These are phyloP conservation scores for Caenorhabditis becei DNA, from an alignment of 2,888 invertebrate species.

Conservation along the genomic window DNA sequence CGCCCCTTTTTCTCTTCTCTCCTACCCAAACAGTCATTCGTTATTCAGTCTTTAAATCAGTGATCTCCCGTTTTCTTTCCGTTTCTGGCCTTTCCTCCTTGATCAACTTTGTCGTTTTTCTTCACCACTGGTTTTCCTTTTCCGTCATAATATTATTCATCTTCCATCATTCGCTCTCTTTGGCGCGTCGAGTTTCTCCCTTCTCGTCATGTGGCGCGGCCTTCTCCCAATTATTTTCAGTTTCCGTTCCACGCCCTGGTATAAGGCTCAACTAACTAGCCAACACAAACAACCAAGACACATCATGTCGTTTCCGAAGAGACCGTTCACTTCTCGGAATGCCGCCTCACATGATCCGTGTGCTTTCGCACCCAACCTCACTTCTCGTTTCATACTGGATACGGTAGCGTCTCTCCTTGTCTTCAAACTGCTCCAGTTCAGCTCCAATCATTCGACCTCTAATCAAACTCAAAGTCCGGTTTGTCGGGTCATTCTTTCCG, in stretches of 20 bases:
- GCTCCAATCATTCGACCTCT: too few relatives aligned
- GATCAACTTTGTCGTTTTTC: slow-evolving; percentile 6
- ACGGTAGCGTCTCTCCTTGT: too few relatives aligned
- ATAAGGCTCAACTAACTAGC: slow-evolving; percentile 18
- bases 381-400: too few relatives aligned
- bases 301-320: slow-evolving; percentile 5
- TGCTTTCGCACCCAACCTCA: neutral
- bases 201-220: slow-evolving; percentile 19
- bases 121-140: slow-evolving; percentile 19
- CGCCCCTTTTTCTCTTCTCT: neutral
- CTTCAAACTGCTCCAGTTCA: too few relatives aligned
- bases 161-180: slow-evolving; percentile 12
- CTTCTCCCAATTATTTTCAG: slow-evolving; percentile 51
- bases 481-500: too few relatives aligned
- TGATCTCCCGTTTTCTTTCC: neutral
- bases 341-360: neutral
- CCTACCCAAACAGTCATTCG: too few relatives aligned
- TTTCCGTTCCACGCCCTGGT: slow-evolving; percentile 40
- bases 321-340: neutral
- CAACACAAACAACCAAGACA: slow-evolving; percentile 26
- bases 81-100: neutral
- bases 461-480: too few relatives aligned
- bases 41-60: neutral
- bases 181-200: slow-evolving; percentile 24
- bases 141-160: slow-evolving; percentile 51